Base-by-base conservation (phyloP, 2,888 invertebrate genomes). In the Drosophila dives region DNA sequence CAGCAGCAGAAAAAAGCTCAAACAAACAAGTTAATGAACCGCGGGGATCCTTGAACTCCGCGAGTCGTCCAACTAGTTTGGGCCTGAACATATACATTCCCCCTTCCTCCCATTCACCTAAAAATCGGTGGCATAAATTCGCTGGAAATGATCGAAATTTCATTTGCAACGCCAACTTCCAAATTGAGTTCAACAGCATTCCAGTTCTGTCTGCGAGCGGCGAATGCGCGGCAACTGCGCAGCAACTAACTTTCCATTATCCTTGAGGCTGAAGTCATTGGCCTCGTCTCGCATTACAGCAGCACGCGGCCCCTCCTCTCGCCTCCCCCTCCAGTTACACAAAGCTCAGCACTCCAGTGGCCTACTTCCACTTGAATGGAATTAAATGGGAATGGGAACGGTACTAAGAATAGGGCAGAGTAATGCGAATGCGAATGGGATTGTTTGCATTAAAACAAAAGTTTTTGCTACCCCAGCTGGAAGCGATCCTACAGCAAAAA, bases 1-100 rank as follows among this genome's bases (percentile, higher is more conserved):
- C 23, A 45, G 15, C 23, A 23, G 20, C 15, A 42, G 26, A 53
- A 61, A 61, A 61, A 45, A 62, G 26, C 48, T 60, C 34, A 56
- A 58, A 75, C 75, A 84, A 87, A 86, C 86, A 87, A 87, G 86
- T 87, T 87, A 87, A 87, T 87, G 88, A 88, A 88, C 86, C 88
- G 81, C 55, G n/a, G 36, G 72, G 75, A 85, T 86, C 86, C 87
- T 87, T 86, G 87, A 78, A 77, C 81, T 77, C 45, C 20, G 45
- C 61, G 58, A 77, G 76, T 71, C 38, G 84, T 80, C 80, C 83
- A 86, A 86, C 85, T 85, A 86, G 86, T 87, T 84, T 68, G 70
- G 74, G 70, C 60, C 36, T 50, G 56, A 67, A 64, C 61, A 45
- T 29, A 29, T 29, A 29, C 29, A 29, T 29, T 54, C 32, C 33